Evolutionary conservation across 1,140 invertebrate genomes (phyloP).

Genomic region (Aphelinus atriplicis): DNA sequence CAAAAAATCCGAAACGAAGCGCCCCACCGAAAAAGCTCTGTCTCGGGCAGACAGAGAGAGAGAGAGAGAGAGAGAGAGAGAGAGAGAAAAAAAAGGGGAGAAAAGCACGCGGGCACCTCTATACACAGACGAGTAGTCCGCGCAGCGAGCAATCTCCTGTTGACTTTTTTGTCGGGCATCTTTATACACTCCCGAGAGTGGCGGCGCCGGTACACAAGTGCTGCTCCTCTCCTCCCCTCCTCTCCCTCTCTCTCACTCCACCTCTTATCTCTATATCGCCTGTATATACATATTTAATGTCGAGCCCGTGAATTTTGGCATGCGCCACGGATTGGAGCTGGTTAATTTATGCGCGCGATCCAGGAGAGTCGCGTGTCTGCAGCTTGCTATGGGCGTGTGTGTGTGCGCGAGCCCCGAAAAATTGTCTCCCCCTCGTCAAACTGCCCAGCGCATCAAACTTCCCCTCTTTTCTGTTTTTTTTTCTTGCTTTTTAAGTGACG

Average conservation of each 20-base stretch:
- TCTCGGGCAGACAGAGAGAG: too few relatives aligned
- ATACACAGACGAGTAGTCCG: neutral
- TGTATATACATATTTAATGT: constrained; percentile 36
- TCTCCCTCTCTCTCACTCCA: neutral
- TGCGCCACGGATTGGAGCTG: constrained; percentile 29
- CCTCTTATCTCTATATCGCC: constrained; percentile 25
- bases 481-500: too few relatives aligned
- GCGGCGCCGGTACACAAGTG: constrained; percentile 19
- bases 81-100: too few relatives aligned
- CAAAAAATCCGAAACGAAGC: constrained; percentile 13
- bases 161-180: too few relatives aligned
- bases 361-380: constrained; percentile 21
- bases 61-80: too few relatives aligned
- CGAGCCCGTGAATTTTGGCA: constrained; percentile 19
- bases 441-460: too few relatives aligned
- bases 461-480: too few relatives aligned
- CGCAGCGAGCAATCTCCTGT: neutral
- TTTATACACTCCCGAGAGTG: neutral
- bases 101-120: too few relatives aligned
- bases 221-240: neutral
- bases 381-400: too few relatives aligned
- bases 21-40: too few relatives aligned
- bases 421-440: neutral
- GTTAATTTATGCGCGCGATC: constrained; percentile 17
- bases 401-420: neutral